A percentile compares a stretch with the other conserved stretches of the same genome.
phyloP scores from a whole-genome alignment of 1,140 invertebrate species.

The Drosophila oshimai region DNA sequence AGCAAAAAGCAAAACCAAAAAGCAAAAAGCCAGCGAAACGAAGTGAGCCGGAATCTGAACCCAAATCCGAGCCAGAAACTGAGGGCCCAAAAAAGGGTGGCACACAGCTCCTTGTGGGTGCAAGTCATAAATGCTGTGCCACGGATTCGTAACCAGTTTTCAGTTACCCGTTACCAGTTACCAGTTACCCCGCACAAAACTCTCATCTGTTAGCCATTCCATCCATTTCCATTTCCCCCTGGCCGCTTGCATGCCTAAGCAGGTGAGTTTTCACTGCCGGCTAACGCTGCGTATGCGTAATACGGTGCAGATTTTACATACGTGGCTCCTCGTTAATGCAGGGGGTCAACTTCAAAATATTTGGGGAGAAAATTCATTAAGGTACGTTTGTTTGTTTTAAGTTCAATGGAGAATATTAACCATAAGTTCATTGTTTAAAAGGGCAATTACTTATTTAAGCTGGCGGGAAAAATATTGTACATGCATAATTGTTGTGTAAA shows the following conservation, averaged over 20 bases:
- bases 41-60: neutral
- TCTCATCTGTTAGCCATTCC: neutral
- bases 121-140: slow-evolving; percentile 56
- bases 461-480: no score
- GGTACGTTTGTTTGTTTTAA: neutral
- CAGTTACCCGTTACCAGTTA: slow-evolving; percentile 1
- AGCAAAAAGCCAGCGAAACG: slow-evolving; percentile 1
- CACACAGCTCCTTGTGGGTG: slow-evolving; percentile 15
- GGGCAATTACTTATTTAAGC: no score
- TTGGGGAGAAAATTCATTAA: neutral
- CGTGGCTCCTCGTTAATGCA: no score
- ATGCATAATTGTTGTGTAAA: no score
- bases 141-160: neutral
- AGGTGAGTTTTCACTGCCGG: slow-evolving; percentile 27
- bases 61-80: neutral
- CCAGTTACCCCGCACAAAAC: neutral
- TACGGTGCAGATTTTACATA: slow-evolving; percentile 1
- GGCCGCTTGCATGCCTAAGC: slow-evolving; percentile 36
- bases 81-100: neutral
- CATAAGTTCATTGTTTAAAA: no score
- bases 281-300: slow-evolving; percentile 44
- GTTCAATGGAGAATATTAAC: no score
- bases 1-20: no score
- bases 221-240: neutral
- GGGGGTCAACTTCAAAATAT: no score